These are phyloP conservation scores for Sorex fumeus DNA, from an alignment of 2,113 vertebrate species.

Conservation along the genomic window DNA sequence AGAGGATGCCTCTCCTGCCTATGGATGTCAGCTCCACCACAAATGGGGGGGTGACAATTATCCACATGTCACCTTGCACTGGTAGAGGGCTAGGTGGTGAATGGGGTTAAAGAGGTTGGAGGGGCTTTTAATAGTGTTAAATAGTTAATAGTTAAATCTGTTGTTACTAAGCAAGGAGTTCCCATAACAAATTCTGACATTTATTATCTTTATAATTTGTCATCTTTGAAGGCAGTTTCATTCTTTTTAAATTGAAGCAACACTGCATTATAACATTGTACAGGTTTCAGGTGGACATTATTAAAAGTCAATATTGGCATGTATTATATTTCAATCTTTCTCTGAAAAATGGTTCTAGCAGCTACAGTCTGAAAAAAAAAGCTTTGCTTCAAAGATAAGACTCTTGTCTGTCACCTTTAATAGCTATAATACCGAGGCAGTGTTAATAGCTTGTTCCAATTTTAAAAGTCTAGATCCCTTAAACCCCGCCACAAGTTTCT, in stretches of 20 bases:
- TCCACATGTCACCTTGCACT: background rate
- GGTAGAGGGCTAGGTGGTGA: background rate
- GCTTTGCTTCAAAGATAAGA: conserved; percentile 28
- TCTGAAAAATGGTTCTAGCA: background rate
- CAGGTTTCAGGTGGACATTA: no score
- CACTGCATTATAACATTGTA: no score
- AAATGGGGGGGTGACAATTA: background rate
- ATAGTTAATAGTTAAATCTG: background rate
- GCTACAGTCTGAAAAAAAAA: background rate
- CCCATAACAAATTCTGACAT: background rate
- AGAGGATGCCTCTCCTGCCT: no score
- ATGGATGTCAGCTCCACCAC: background rate
- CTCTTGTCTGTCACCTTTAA: background rate
- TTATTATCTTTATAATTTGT: background rate
- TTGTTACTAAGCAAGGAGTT: background rate
- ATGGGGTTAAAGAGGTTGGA: background rate
- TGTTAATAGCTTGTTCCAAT: background rate
- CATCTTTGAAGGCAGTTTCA: background rate
- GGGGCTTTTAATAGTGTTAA: background rate
- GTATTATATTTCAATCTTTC: background rate
- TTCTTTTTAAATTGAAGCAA: no score
- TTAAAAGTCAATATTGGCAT: no score
- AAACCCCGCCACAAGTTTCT: background rate
- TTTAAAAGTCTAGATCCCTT: background rate
- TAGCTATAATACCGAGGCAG: background rate